Evolutionary conservation across 2,888 invertebrate species (phyloP).

Genomic region (Gortyna flavago): DNA sequence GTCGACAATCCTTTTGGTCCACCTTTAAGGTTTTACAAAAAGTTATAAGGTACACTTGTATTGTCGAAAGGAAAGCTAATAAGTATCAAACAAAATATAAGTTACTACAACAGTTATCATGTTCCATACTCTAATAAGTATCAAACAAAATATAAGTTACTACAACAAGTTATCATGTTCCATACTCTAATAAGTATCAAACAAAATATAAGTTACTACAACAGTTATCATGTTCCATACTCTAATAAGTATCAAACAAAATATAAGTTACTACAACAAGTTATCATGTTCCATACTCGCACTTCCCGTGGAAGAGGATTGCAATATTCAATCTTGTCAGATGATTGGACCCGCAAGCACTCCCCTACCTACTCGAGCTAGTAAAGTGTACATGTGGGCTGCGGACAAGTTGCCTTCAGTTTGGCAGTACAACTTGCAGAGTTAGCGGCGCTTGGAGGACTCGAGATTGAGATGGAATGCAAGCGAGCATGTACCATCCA

Average conservation of each 20-base stretch:
- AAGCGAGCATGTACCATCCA: background rate
- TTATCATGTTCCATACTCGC: background rate
- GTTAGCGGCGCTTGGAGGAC: background rate
- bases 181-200: background rate
- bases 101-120: too few species aligned
- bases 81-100: too few species aligned
- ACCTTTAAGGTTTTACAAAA: too few species aligned
- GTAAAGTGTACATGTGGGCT: constrained; percentile 25
- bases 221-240: too few species aligned
- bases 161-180: background rate
- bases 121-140: too few species aligned
- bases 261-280: background rate
- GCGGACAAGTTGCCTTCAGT: constrained; percentile 3
- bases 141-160: background rate
- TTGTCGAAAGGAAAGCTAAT: background rate
- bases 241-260: too few species aligned
- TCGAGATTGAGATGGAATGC: background rate
- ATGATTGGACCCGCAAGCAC: constrained; percentile 41
- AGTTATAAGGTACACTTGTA: background rate
- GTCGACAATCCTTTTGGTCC: too few species aligned
- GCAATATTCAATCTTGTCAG: constrained; percentile 50
- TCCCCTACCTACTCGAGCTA: background rate
- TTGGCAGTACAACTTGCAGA: constrained; percentile 4
- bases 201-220: too few species aligned
- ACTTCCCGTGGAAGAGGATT: constrained; percentile 27